phyloP scores from a whole-genome alignment of 1,140 invertebrate species.

The Trichomalopsis sarcophagae region DNA sequence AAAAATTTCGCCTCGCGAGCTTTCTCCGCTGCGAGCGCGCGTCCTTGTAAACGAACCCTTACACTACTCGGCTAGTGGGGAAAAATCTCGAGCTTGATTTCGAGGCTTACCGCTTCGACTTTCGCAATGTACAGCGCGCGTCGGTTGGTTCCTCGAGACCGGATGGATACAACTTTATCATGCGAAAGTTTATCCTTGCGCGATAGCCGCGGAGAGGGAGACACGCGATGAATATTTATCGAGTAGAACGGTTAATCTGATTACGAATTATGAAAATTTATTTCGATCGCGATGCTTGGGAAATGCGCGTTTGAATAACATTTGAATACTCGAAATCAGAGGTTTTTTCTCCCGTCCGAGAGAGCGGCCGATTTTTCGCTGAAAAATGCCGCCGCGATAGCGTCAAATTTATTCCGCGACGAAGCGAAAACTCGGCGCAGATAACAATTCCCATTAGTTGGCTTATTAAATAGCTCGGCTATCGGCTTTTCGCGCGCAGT shows the following conservation, averaged over 20 bases:
- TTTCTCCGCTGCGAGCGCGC: background rate
- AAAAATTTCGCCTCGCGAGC: background rate
- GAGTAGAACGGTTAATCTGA: background rate
- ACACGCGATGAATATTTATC: conserved; percentile 6
- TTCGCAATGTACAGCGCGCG: background rate
- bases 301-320: no score
- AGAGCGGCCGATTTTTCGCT: no score
- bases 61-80: no score
- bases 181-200: conserved; percentile 10
- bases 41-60: conserved; percentile 39
- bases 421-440: no score
- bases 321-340: no score
- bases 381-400: no score
- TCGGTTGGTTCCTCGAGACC: background rate
- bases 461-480: no score
- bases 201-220: no score
- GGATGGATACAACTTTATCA: conserved; percentile 17
- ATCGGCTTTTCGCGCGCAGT: background rate
- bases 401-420: no score
- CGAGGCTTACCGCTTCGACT: conserved; percentile 13
- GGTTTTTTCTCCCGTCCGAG: no score
- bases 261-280: conserved; percentile 8
- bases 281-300: no score
- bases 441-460: no score
- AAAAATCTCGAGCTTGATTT: background rate